These are phyloP conservation scores for Phycodurus eques DNA, from an alignment of 2,113 vertebrate species.

Conservation along the genomic window DNA sequence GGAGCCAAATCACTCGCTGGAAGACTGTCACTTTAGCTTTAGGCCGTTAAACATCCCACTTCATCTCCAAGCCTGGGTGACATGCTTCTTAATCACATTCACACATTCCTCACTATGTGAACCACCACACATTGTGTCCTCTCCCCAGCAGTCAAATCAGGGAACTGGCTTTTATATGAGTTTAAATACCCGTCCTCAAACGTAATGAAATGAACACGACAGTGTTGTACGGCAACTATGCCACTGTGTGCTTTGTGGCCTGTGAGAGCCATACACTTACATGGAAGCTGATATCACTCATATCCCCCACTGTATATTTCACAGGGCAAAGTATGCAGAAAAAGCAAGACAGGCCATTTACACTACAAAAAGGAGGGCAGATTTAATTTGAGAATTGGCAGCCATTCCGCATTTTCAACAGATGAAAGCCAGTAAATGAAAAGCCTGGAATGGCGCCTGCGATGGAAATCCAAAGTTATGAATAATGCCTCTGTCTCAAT, in stretches of 20 bases:
- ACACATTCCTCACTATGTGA: slow-evolving; percentile 43
- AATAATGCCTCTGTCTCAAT: slow-evolving; percentile 96
- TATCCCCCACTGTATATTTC: slow-evolving; percentile 40
- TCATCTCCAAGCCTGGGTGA: slow-evolving; percentile 51
- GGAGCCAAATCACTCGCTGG: slow-evolving; percentile 66
- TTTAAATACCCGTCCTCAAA: slow-evolving; percentile 41
- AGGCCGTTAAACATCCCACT: slow-evolving; percentile 57
- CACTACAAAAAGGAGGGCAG: slow-evolving; percentile 80
- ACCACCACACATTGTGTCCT: slow-evolving; percentile 37
- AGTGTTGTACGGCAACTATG: slow-evolving; percentile 6
- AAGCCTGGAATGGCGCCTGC: slow-evolving; percentile 89
- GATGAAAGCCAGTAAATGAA: slow-evolving; percentile 96
- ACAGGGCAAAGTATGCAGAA: slow-evolving; percentile 55
- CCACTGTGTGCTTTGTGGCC: slow-evolving; percentile 32
- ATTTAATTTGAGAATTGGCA: slow-evolving; percentile 99
- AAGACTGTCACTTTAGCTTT: slow-evolving; percentile 66
- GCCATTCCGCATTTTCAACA: slow-evolving; percentile 81
- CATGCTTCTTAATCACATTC: slow-evolving; percentile 59
- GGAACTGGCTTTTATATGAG: slow-evolving; percentile 38
- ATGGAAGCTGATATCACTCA: slow-evolving; percentile 22
- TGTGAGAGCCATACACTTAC: slow-evolving; percentile 17
- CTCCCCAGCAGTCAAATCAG: slow-evolving; percentile 18
- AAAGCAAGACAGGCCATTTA: slow-evolving; percentile 80
- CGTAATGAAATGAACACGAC: slow-evolving; percentile 26
- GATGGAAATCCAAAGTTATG: slow-evolving; percentile 95